A percentile compares a stretch with the other conserved stretches of the same genome.
phyloP scores from a whole-genome alignment of 2,797 vertebrate genomes.

The Chaetodon trifasciatus region DNA sequence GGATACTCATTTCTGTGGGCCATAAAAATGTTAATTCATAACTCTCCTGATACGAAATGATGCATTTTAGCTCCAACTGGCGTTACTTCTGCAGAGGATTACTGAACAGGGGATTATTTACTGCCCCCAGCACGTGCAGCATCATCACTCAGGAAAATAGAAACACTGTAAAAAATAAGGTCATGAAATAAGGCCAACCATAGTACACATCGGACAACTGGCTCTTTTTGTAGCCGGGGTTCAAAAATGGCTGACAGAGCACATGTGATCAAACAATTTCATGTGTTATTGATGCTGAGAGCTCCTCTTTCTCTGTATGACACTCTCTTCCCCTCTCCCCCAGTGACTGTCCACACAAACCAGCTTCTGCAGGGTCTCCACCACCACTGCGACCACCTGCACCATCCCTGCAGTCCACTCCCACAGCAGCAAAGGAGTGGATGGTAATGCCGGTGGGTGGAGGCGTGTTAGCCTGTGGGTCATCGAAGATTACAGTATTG shows the following conservation, averaged over 20 bases:
- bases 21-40: neutral
- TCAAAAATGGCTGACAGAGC: neutral
- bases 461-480: conserved; percentile 75
- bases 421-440: conserved; percentile 14
- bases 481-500: conserved; percentile 74
- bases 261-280: neutral
- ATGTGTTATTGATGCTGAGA: neutral
- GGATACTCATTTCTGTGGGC: neutral
- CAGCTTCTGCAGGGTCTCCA: conserved; percentile 19
- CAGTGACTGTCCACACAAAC: neutral
- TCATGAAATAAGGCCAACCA: conserved; percentile 12
- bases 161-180: conserved; percentile 24
- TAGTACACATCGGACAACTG: neutral
- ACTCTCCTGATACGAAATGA: conserved; percentile 23
- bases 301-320: neutral
- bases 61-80: conserved; percentile 17
- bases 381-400: neutral
- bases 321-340: neutral
- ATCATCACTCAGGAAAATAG: conserved; percentile 28
- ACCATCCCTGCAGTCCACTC: neutral
- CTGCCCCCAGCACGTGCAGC: conserved; percentile 28
- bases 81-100: conserved; percentile 52
- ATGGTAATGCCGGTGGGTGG: neutral
- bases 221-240: neutral
- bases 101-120: conserved; percentile 50